Conservation (phyloP, 2,888 invertebrate species). For the Drosophila sordidula region DNA sequence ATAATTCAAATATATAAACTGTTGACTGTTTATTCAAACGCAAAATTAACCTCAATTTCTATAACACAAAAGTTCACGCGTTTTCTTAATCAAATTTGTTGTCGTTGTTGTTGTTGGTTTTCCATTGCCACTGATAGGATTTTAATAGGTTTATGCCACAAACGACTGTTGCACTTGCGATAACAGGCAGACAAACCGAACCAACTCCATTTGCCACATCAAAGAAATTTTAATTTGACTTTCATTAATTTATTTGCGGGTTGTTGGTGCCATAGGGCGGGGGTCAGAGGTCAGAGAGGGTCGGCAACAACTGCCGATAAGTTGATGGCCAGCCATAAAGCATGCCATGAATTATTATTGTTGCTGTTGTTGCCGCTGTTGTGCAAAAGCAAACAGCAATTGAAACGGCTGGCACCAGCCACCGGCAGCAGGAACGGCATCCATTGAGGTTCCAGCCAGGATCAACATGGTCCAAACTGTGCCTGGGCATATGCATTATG, state of each 20-base stretch:
- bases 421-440: conserved; percentile 18
- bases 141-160: conserved; percentile 18
- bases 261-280: conserved; percentile 16
- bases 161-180: conserved; percentile 20
- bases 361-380: conserved; percentile 16
- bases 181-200: conserved; percentile 3
- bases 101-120: conserved; percentile 1
- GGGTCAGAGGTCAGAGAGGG: not conserved
- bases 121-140: conserved; percentile 17
- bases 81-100: not conserved
- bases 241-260: conserved; percentile 66
- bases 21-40: not conserved
- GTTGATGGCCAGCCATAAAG: conserved; percentile 72
- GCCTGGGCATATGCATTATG: conserved; percentile 64
- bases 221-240: conserved; percentile 72
- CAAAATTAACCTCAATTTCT: conserved; percentile 12
- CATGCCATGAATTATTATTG: conserved; percentile 71
- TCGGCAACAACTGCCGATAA: conserved; percentile 57
- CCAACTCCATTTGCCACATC: conserved; percentile 27
- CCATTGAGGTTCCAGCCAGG: conserved; percentile 14
- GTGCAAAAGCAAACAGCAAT: conserved; percentile 47
- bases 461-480: conserved; percentile 22
- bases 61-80: not conserved
- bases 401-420: conserved; percentile 31
- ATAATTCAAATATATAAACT: conserved; percentile 9